Conservation (phyloP, 2,888 invertebrate species). For the Oconnorella tubifera region DNA sequence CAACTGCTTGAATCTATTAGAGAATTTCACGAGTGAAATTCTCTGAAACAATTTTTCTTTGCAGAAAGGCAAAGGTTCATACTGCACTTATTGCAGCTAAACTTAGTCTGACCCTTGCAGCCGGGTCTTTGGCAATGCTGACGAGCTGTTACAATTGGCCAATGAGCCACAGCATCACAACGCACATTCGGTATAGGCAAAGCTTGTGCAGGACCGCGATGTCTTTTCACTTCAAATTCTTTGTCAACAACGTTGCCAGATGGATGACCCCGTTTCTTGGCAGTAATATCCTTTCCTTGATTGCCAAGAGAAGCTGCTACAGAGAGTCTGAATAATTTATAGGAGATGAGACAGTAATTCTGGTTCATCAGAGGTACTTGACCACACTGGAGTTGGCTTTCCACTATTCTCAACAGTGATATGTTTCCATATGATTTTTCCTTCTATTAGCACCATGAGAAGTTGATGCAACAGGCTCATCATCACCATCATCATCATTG, state of each 20-base stretch:
- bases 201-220: neutral
- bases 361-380: neutral
- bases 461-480: neutral
- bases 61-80: neutral
- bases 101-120: neutral
- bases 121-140: neutral
- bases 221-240: neutral
- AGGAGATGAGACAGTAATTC: no score
- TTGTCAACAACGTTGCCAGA: neutral
- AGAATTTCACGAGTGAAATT: neutral
- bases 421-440: neutral
- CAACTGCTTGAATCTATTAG: no score
- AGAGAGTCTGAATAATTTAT: neutral
- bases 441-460: neutral
- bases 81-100: neutral
- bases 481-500: neutral
- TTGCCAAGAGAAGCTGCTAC: neutral
- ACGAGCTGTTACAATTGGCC: neutral
- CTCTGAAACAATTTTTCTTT: neutral
- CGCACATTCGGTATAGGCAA: neutral
- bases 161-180: neutral
- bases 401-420: neutral
- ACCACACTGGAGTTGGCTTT: neutral
- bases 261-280: neutral
- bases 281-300: neutral